Base-by-base conservation (phyloP, 2,797 vertebrate genomes). In the Poecilia wingei region DNA sequence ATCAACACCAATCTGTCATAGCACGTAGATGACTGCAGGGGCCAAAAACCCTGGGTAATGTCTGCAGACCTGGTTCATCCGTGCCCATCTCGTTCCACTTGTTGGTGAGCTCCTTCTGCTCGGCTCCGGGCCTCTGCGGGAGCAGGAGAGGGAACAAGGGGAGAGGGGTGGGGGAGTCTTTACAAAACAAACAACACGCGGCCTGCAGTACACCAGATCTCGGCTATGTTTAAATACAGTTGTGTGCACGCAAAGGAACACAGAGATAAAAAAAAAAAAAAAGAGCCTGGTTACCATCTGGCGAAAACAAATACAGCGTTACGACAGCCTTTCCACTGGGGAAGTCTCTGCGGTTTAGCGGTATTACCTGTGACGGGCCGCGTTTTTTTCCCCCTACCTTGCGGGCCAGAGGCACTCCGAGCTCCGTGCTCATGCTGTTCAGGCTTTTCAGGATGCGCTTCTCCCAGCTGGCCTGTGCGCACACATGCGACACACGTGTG, bases 31-130 rank as follows among this genome's bases (percentile, higher is more conserved):
- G 33, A 28, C 13, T 28, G 73, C 61, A 55, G 0, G 59, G 79
- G 74, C 51, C 78, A 79, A 64, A 76, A 76, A n/a, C 77, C 46
- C 75, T 71, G 82, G 74, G 53, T 78, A 86, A 75, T 2, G 79
- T 89, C 79, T 80, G 0, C 14, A 93, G 94, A 99, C 98, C 98
- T 96, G 97, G 97, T 90, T 99, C 98, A 85, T 99, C 98, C 0
- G 98, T 98, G 91, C 98, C 97, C 98, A 99, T 99, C 96, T 99
- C 98, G 90, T 98, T 99, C 98, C 98, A 99, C 88, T 99, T 99
- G 95, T 94, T 97, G 82, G 96, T 93, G 74, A 99, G 95, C 83
- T 99, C 98, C 94, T 97, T 98, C 95, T 99, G 98, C 91, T 99
- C 97, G 76, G 59, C 92, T 74, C 89, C 79, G 4, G 98, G 96